Evolutionary conservation across 1,140 invertebrate species (phyloP).

Genomic region (Fopius arisanus): DNA sequence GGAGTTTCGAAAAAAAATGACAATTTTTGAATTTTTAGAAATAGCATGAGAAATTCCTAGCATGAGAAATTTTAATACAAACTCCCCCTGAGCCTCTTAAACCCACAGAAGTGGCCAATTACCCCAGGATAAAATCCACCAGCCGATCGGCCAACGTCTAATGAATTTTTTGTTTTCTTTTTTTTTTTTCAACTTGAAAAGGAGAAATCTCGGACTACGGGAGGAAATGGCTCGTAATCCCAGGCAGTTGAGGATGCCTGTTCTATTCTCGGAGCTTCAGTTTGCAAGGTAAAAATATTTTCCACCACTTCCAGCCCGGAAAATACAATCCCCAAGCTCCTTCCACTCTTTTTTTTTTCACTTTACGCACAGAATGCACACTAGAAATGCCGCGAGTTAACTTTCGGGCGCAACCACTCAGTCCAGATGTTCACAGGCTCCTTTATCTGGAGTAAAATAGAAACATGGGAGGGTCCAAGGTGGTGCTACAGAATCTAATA

Average conservation of each 20-base stretch:
- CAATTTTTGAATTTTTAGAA: too few relatives aligned
- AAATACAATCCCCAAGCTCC: not conserved
- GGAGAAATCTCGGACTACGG: not conserved
- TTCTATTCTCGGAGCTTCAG: not conserved
- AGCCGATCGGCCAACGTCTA: not conserved
- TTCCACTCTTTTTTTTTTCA: not conserved
- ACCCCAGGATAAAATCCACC: not conserved
- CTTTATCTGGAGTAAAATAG: not conserved
- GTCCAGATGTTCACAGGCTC: too few relatives aligned
- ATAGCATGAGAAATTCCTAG: not conserved
- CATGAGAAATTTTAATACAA: not conserved
- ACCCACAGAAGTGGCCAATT: conserved; percentile 1
- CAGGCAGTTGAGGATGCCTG: not conserved
- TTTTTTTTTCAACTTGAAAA: not conserved
- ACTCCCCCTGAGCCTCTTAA: too few relatives aligned
- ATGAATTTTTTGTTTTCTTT: not conserved
- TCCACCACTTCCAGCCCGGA: not conserved
- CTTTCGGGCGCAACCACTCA: not conserved
- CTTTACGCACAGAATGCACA: not conserved
- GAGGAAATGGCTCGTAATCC: not conserved
- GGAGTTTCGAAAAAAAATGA: too few relatives aligned
- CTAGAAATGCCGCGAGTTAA: not conserved
- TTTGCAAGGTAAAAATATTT: not conserved
- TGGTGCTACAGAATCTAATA: conserved; percentile 42
- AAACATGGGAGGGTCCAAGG: not conserved